These are phyloP conservation scores for Odontomyia ornata DNA, from an alignment of 2,888 invertebrate species.

Conservation along the genomic window DNA sequence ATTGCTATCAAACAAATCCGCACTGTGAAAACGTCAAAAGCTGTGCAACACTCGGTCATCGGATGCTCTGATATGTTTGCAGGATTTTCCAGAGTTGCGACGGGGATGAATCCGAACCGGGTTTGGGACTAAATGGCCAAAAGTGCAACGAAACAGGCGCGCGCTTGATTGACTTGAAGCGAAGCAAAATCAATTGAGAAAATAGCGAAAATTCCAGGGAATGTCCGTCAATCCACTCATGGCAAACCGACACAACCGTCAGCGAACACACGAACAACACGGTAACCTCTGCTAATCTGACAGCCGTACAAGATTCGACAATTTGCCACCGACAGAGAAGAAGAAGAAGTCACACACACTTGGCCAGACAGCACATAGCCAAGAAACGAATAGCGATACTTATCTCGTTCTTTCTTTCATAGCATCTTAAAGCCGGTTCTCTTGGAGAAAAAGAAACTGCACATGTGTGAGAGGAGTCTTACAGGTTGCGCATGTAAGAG, in stretches of 20 bases:
- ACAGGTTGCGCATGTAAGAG: not conserved
- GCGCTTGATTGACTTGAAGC: not conserved
- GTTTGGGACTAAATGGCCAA: not conserved
- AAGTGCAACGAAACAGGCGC: not conserved
- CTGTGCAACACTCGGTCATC: not conserved
- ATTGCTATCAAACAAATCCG: slow-evolving; percentile 1
- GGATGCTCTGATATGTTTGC: not conserved
- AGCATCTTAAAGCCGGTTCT: not conserved
- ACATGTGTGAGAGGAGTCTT: not conserved
- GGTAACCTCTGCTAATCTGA: slow-evolving; percentile 46
- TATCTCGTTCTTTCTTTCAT: not conserved
- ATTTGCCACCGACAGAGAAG: not conserved
- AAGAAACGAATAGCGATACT: not conserved
- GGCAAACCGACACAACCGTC: slow-evolving; percentile 44
- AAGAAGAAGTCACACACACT: slow-evolving; percentile 30
- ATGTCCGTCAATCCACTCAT: slow-evolving; percentile 10
- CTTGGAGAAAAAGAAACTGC: not conserved
- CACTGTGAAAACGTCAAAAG: slow-evolving; percentile 11
- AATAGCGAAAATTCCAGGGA: slow-evolving; percentile 12
- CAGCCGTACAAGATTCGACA: slow-evolving; percentile 5
- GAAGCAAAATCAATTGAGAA: not conserved
- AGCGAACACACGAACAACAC: slow-evolving; percentile 44
- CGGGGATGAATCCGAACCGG: not conserved
- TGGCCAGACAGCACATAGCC: not conserved
- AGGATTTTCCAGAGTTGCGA: not conserved